Percentiles rank a stretch among this genome's conserved stretches.
Conservation (phyloP, 2,113 vertebrate genomes). For the Oenanthe oenanthe region DNA sequence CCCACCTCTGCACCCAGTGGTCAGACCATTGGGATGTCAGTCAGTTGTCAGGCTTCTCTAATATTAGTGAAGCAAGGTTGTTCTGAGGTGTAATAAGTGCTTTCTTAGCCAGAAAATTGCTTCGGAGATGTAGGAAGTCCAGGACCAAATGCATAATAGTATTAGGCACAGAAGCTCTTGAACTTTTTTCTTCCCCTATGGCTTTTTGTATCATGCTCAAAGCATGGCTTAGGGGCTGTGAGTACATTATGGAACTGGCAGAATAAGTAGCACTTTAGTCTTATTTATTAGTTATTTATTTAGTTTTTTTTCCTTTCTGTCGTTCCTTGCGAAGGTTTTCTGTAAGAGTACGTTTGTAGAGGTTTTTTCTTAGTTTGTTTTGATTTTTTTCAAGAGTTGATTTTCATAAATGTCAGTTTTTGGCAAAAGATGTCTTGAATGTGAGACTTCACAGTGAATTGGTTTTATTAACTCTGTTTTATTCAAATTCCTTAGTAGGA, state of each 20-base stretch:
- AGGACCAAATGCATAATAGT: background rate
- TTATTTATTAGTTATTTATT: no score
- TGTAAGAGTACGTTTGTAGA: background rate
- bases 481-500: background rate
- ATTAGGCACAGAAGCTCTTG: background rate
- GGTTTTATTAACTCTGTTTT: background rate
- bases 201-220: background rate
- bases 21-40: accelerated
- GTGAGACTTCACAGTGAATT: background rate
- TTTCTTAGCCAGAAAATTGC: background rate
- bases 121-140: background rate
- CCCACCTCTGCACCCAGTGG: background rate
- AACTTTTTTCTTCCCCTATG: background rate
- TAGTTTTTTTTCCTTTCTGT: background rate
- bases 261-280: background rate
- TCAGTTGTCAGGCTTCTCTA: background rate
- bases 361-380: background rate
- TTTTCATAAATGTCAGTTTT: background rate
- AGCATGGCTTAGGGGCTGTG: background rate
- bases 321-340: background rate
- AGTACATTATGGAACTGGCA: background rate
- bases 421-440: background rate
- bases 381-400: background rate
- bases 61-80: background rate
- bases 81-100: background rate